Conservation (phyloP, 2,113 vertebrate species). For the Anarrhichthys ocellatus region DNA sequence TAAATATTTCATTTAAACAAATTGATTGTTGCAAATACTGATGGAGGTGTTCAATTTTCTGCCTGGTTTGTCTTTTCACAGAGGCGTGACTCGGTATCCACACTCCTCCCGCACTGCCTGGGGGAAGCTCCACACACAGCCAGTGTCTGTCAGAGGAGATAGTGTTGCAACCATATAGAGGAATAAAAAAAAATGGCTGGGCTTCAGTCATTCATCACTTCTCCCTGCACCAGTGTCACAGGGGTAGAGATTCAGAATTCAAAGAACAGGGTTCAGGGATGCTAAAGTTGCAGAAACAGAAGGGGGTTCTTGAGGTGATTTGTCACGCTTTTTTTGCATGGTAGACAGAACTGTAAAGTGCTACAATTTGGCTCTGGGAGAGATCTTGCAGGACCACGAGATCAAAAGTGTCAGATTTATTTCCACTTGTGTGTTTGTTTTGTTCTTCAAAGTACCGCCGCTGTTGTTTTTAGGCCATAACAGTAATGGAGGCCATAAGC, state of each 20-base stretch:
- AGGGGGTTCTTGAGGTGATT: slow-evolving; percentile 35
- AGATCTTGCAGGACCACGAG: slow-evolving; percentile 14
- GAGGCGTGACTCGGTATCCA: slow-evolving; percentile 65
- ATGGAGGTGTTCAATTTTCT: slow-evolving; percentile 74
- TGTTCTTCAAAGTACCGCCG: background rate
- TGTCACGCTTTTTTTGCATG: slow-evolving; percentile 53
- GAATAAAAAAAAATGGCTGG: slow-evolving; percentile 24
- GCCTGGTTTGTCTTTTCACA: slow-evolving; percentile 74
- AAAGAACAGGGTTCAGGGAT: slow-evolving; percentile 50
- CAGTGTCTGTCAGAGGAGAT: slow-evolving; percentile 69
- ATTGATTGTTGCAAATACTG: slow-evolving; percentile 74
- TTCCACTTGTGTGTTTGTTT: slow-evolving; percentile 16
- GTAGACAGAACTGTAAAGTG: slow-evolving; percentile 42
- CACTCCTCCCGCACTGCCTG: slow-evolving; percentile 29
- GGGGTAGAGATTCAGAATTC: slow-evolving; percentile 49
- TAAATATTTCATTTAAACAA: slow-evolving; percentile 77
- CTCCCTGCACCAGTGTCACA: slow-evolving; percentile 51
- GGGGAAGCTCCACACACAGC: slow-evolving; percentile 51
- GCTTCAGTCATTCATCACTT: slow-evolving; percentile 75
- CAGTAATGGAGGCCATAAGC: background rate
- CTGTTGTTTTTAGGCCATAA: background rate
- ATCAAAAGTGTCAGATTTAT: slow-evolving; percentile 36
- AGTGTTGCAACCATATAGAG: slow-evolving; percentile 54
- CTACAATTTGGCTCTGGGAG: slow-evolving; percentile 9
- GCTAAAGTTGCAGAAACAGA: slow-evolving; percentile 48